Conservation (phyloP, 37 sponge, comb jelly and placozoan genomes). For the Crambe crambe region DNA sequence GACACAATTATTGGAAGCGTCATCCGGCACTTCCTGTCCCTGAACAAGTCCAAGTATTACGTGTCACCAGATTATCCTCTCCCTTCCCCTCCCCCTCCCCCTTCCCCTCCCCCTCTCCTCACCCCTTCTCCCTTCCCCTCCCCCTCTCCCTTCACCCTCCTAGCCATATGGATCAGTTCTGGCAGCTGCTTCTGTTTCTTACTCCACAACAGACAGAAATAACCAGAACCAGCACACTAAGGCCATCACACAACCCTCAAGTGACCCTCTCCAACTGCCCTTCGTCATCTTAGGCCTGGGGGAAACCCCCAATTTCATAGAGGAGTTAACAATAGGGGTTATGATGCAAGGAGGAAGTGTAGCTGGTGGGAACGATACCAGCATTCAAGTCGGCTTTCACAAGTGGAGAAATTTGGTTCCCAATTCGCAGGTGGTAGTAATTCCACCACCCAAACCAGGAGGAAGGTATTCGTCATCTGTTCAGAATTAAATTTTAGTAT, state of each 20-base stretch:
- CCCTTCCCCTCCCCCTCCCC: neutral
- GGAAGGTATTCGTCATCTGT: slow-evolving; percentile 30
- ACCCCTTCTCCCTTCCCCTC: neutral
- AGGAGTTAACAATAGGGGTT: slow-evolving; percentile 46
- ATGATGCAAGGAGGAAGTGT: neutral
- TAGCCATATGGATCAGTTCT: slow-evolving; percentile 59
- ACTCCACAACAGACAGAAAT: slow-evolving; percentile 54
- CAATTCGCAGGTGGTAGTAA: slow-evolving; percentile 67
- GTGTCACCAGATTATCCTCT: no score
- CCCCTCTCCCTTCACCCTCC: neutral
- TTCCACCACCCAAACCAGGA: slow-evolving; percentile 23
- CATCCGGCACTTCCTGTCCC: no score
- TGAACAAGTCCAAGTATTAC: no score
- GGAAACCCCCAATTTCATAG: slow-evolving; percentile 67
- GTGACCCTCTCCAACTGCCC: slow-evolving; percentile 45
- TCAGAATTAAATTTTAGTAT: no score
- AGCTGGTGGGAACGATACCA: neutral
- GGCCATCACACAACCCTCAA: slow-evolving; percentile 5
- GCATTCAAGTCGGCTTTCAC: neutral
- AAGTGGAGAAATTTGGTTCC: slow-evolving; percentile 48
- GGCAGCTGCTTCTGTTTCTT: slow-evolving; percentile 41
- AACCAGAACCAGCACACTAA: slow-evolving; percentile 17
- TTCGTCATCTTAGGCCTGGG: slow-evolving; percentile 73
- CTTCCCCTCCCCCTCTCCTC: neutral
- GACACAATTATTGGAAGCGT: no score